Evolutionary conservation across 2,113 vertebrate species (phyloP).

Genomic region (Corythornis cristatus): DNA sequence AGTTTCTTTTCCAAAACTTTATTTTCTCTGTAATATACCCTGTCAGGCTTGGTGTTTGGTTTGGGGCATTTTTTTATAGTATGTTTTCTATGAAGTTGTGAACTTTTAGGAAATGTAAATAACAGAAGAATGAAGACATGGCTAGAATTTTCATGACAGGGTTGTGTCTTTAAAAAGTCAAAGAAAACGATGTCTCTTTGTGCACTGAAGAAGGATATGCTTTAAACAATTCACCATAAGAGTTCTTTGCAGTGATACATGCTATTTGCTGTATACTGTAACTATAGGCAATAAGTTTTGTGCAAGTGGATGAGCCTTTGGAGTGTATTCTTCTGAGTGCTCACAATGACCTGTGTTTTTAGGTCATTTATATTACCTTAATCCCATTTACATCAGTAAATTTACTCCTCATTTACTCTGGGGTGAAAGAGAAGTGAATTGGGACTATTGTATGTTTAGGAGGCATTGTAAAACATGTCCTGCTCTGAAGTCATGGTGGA

Average conservation of each 20-base stretch:
- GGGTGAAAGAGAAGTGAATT: not conserved
- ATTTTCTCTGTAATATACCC: not conserved
- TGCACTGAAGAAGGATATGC: not conserved
- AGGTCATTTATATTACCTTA: slow-evolving; percentile 26
- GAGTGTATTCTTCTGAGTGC: slow-evolving; percentile 4
- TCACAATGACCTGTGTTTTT: slow-evolving; percentile 1
- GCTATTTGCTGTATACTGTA: not conserved
- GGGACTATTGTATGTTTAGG: not conserved
- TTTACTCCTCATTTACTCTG: slow-evolving; percentile 35
- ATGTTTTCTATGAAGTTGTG: not conserved
- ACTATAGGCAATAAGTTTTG: not conserved
- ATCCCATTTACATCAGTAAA: slow-evolving; percentile 12
- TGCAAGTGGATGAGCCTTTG: not conserved
- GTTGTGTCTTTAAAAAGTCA: not conserved
- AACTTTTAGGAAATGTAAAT: not conserved
- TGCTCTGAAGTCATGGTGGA: not conserved
- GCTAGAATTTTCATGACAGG: not conserved
- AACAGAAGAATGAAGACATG: not conserved
- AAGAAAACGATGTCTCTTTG: not conserved
- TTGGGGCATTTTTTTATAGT: not conserved
- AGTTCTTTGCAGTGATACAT: not conserved
- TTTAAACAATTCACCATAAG: not conserved
- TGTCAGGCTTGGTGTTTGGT: not conserved
- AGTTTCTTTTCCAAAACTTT: not conserved
- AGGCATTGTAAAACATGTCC: not conserved